Evolutionary conservation across 1,140 invertebrate genomes (phyloP).

Genomic region (Scaptomyza hsui): DNA sequence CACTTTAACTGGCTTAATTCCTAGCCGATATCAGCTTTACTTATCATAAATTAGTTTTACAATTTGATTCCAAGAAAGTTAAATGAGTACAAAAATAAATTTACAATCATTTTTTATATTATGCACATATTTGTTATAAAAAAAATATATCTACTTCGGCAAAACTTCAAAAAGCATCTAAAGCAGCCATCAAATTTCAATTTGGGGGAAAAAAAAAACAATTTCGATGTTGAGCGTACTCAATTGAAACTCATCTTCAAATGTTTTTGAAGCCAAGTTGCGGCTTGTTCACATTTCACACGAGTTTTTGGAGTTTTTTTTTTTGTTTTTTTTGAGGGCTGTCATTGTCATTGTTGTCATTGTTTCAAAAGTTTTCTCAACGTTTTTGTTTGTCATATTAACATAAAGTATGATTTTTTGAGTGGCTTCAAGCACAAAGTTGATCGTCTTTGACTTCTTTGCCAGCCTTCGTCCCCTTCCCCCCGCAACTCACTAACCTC

Average conservation of each 20-base stretch:
- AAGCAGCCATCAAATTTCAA: slow-evolving; percentile 34
- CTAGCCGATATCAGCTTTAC: no score
- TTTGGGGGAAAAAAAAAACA: slow-evolving; percentile 20
- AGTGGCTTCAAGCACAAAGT: slow-evolving; percentile 37
- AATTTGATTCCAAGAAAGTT: no score
- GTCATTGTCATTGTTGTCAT: slow-evolving; percentile 32
- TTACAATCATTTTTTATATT: no score
- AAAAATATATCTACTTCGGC: not conserved
- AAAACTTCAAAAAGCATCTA: slow-evolving; percentile 30
- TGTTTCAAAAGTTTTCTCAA: slow-evolving; percentile 30
- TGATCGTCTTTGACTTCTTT: slow-evolving; percentile 23
- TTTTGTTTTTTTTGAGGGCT: slow-evolving; percentile 16
- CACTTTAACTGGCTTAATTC: no score
- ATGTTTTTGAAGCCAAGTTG: slow-evolving; percentile 14
- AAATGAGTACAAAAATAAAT: no score
- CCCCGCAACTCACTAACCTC: not conserved
- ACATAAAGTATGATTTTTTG: slow-evolving; percentile 51
- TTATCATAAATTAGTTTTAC: no score
- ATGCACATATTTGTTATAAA: no score
- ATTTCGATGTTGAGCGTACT: slow-evolving; percentile 9
- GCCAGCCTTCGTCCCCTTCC: not conserved
- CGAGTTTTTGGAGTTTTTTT: no score
- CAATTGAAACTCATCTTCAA: slow-evolving; percentile 43
- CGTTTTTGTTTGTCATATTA: slow-evolving; percentile 51
- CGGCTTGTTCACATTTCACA: slow-evolving; percentile 26